phyloP scores from a whole-genome alignment of 2,113 vertebrate species.

The Microtus ochrogaster region DNA sequence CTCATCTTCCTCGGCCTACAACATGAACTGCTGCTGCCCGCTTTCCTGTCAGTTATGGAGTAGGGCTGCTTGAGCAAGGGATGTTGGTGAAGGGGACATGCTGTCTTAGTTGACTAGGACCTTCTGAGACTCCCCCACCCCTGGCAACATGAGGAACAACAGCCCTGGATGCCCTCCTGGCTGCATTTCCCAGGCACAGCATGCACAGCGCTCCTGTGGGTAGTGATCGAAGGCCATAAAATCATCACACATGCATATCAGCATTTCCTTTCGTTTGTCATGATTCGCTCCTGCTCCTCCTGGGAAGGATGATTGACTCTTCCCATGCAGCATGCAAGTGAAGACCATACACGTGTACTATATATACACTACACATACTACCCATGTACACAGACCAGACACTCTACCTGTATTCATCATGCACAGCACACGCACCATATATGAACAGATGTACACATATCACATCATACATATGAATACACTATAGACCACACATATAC shows the following conservation, averaged over 20 bases:
- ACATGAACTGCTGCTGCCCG: background rate
- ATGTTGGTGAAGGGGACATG: background rate
- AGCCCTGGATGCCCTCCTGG: too few species aligned
- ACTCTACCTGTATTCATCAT: too few species aligned
- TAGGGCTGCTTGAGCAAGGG: background rate
- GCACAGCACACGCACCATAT: background rate
- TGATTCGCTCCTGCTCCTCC: background rate
- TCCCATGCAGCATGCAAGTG: background rate
- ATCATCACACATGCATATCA: rapidly evolving
- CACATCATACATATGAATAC: background rate
- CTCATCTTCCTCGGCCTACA: background rate
- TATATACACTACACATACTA: background rate
- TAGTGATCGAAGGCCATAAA: rapidly evolving
- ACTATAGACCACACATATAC: background rate
- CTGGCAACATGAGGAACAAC: background rate
- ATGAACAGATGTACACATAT: background rate
- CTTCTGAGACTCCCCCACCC: background rate
- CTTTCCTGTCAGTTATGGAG: too few species aligned
- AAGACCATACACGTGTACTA: too few species aligned
- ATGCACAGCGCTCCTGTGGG: background rate
- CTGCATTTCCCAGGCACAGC: background rate
- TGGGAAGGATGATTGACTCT: background rate
- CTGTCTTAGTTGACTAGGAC: background rate
- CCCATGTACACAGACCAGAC: background rate
- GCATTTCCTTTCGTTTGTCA: background rate